phyloP scores from a whole-genome alignment of 1,140 invertebrate genomes.

The Pachypeltis micranthus region DNA sequence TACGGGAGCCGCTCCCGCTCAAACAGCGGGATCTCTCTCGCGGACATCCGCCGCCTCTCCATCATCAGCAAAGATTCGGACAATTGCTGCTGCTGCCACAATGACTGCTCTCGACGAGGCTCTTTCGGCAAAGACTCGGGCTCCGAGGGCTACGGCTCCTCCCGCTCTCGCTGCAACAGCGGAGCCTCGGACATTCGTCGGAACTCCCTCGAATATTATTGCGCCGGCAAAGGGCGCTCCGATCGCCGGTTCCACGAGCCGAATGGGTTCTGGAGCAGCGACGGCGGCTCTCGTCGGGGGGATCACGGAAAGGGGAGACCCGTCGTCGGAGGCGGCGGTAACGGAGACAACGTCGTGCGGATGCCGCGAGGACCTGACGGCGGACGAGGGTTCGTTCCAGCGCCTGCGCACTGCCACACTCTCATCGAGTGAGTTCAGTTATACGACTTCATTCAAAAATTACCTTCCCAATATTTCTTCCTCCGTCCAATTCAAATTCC shows the following conservation, averaged over 20 bases:
- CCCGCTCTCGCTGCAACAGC: constrained; percentile 42
- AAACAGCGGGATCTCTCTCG: constrained; percentile 34
- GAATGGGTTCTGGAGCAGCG: constrained; percentile 4
- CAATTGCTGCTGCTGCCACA: constrained; percentile 24
- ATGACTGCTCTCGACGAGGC: constrained; percentile 34
- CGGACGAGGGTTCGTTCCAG: constrained; percentile 53
- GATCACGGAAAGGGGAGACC: not conserved
- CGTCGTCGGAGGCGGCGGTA: not conserved
- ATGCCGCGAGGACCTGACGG: constrained; percentile 74
- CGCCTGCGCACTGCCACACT: constrained; percentile 22
- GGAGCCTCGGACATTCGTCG: constrained; percentile 26
- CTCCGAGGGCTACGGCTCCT: constrained; percentile 35
- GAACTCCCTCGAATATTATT: constrained; percentile 22
- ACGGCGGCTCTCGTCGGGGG: not conserved
- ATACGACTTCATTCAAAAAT: too few relatives aligned
- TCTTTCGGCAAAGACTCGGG: constrained; percentile 27
- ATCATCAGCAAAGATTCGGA: constrained; percentile 32
- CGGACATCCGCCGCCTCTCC: constrained; percentile 31
- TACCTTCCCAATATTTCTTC: too few relatives aligned
- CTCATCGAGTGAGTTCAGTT: constrained; percentile 22
- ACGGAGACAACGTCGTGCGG: constrained; percentile 52
- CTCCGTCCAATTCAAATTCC: too few relatives aligned
- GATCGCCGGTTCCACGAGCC: not conserved
- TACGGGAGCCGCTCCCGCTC: constrained; percentile 37
- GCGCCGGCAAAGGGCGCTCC: constrained; percentile 1